Base-by-base conservation (phyloP, 1,140 invertebrate species). In the Physella acuta region DNA sequence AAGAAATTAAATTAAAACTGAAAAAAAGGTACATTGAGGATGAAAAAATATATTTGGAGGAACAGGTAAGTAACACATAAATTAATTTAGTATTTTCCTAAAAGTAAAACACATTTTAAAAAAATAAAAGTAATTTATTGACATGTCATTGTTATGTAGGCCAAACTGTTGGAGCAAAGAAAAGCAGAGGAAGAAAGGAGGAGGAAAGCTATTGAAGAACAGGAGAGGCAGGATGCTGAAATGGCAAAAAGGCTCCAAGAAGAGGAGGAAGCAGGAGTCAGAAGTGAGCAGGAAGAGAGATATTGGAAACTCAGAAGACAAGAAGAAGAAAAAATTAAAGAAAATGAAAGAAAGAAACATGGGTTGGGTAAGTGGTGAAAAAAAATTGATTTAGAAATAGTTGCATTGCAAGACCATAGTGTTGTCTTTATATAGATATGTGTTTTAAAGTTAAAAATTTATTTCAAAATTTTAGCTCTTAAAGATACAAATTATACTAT, bases 1-100 rank as follows among this genome's bases (percentile, higher is more conserved):
- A 97, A 82, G 89, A 91, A 81, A 78, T 98, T 8, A 96, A 96
- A 80, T 80, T 88, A 61, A 89, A 90, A 79, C 85, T 98, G 24
- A 82, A 91, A 59, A 87, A 91, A 58, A 89, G 90, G 74, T 98
- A 92, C 87, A 86, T 88, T 73, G 87, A 87, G 61, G 92, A 96
- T 78, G 90, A 92, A 83, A 86, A 89, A 49, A 86, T 88, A 59
- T 90, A 90, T 82, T 77, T 90, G 69, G 88, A 88, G 72, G 87
- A 90, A 71, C 74, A 73, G 68, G 71, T 73, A 49, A 37, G 59
- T 37, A 20, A 24, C 24, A 55, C 30, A 24, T 61, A 36, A 17
- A 30, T 30, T 5, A 58, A 3, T 30, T 58, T 52, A 16, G 24
- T 28, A 55, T 55, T n/a, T 14, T 28, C 24, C 5, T 55, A 17